Percentiles rank a stretch among this genome's conserved stretches.
phyloP scores from a whole-genome alignment of 2,888 invertebrate species.

The Pharmacophagus antenor region DNA sequence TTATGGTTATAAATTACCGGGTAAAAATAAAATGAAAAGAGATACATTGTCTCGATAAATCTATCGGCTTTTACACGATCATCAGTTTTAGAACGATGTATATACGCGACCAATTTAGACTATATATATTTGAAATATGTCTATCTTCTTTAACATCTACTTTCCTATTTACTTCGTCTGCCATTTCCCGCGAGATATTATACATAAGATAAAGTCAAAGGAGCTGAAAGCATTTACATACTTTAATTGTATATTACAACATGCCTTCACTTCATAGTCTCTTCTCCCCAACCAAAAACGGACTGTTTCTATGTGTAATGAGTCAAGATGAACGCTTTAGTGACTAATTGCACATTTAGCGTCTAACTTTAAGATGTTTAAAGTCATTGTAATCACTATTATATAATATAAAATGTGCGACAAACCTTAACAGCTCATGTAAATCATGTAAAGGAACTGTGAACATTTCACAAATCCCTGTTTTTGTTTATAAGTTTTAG shows the following conservation, averaged over 20 bases:
- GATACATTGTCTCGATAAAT: too few species aligned
- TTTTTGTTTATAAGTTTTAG: too few species aligned
- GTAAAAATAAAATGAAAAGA: too few species aligned
- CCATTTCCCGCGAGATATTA: not conserved
- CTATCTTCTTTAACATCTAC: not conserved
- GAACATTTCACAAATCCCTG: too few species aligned
- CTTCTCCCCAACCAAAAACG: not conserved
- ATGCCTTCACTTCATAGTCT: not conserved
- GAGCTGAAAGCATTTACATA: not conserved
- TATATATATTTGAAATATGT: too few species aligned
- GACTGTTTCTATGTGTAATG: not conserved
- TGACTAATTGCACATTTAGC: not conserved
- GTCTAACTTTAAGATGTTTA: not conserved
- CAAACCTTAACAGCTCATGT: not conserved
- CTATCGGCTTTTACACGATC: too few species aligned
- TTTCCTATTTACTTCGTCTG: not conserved
- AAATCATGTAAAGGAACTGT: too few species aligned
- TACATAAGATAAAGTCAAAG: not conserved
- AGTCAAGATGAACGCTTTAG: not conserved
- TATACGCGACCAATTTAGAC: too few species aligned
- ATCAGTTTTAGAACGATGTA: too few species aligned
- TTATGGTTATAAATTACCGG: too few species aligned
- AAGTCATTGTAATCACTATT: not conserved
- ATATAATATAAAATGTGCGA: not conserved
- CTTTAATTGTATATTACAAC: not conserved